These are phyloP conservation scores for Gnathonemus echidnorhynchus DNA, from an alignment of 2,113 vertebrate species.

Conservation along the genomic window DNA sequence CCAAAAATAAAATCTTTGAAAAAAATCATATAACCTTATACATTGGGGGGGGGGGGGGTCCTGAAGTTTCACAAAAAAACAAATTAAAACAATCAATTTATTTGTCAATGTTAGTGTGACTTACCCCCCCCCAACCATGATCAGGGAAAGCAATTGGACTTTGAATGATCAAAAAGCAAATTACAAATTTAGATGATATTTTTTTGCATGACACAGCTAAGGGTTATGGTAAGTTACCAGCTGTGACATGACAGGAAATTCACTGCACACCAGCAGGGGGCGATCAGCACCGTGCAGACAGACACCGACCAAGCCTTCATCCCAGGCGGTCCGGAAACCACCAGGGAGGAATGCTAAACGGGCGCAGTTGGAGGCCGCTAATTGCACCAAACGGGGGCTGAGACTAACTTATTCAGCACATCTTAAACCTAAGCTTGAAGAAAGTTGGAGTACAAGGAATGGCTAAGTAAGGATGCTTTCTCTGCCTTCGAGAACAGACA, in stretches of 20 bases:
- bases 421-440: background rate
- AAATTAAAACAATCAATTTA: background rate
- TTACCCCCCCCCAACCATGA: background rate
- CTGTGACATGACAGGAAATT: background rate
- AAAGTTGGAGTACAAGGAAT: background rate
- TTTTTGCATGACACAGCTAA: background rate
- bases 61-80: background rate
- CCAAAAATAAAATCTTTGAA: background rate
- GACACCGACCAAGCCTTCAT: background rate
- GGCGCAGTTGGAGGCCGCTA: background rate
- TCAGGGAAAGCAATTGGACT: background rate
- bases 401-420: background rate
- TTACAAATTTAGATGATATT: background rate
- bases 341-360: background rate
- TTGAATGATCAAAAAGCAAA: background rate
- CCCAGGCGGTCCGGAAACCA: background rate
- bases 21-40: background rate
- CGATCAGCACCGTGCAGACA: background rate
- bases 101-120: constrained; percentile 1
- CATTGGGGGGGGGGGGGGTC: background rate
- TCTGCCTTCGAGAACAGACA: background rate
- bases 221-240: background rate
- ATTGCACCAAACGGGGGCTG: background rate
- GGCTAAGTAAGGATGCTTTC: background rate
- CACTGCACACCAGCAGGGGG: background rate